Conservation (phyloP, 2,113 vertebrate species). For the Romanogobio albipinnatus region DNA sequence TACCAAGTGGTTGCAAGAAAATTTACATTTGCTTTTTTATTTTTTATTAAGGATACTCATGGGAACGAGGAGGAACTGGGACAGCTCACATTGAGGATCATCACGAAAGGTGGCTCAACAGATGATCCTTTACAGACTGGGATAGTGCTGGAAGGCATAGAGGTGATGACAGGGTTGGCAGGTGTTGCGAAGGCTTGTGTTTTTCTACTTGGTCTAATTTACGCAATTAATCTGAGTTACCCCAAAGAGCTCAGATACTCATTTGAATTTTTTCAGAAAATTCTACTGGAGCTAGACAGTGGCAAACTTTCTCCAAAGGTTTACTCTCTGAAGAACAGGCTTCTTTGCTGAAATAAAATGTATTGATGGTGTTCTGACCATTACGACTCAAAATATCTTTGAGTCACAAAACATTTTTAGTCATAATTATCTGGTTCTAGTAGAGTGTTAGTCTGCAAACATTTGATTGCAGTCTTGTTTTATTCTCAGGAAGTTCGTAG, state of each 20-base stretch:
- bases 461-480: too few relatives aligned
- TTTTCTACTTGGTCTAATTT: not conserved
- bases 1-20: too few relatives aligned
- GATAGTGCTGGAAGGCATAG: not conserved
- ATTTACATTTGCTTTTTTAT: not conserved
- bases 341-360: too few relatives aligned
- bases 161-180: not conserved
- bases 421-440: too few relatives aligned
- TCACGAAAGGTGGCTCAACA: not conserved
- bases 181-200: not conserved
- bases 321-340: not conserved
- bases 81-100: not conserved
- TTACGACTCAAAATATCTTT: too few relatives aligned
- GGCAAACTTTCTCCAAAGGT: not conserved
- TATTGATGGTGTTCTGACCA: not conserved
- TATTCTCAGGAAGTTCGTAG: too few relatives aligned
- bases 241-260: not conserved
- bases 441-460: too few relatives aligned
- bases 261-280: not conserved
- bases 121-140: not conserved
- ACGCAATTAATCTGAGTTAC: not conserved
- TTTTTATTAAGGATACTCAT: not conserved
- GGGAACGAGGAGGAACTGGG: not conserved
- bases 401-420: too few relatives aligned
- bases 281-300: not conserved